phyloP scores from a whole-genome alignment of 2,888 invertebrate genomes.

The Drepana falcataria region DNA sequence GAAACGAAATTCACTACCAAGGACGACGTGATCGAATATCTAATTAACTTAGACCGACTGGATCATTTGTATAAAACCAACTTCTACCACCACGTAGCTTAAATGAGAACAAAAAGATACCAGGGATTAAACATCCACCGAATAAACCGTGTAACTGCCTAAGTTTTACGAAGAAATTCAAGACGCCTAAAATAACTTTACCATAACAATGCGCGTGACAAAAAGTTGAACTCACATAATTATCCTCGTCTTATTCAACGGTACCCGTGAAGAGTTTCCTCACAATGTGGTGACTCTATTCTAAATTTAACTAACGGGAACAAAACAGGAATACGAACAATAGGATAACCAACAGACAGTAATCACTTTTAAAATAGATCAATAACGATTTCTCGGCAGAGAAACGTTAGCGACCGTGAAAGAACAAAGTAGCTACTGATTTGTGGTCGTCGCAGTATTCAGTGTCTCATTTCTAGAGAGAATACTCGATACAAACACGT shows the following conservation, averaged over 20 bases:
- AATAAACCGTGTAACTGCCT: neutral
- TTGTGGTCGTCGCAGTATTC: conserved; percentile 60
- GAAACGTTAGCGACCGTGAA: conserved; percentile 54
- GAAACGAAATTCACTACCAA: too few relatives aligned
- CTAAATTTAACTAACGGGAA: conserved; percentile 28
- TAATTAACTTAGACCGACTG: too few relatives aligned
- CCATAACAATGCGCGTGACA: conserved; percentile 40
- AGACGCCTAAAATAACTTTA: conserved; percentile 26
- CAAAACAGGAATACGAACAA: conserved; percentile 44
- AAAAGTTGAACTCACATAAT: conserved; percentile 48
- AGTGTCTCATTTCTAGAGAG: conserved; percentile 56
- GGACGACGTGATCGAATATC: too few relatives aligned
- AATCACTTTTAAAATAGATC: conserved; percentile 61
- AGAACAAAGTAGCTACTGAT: conserved; percentile 71
- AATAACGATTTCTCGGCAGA: conserved; percentile 47
- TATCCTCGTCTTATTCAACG: conserved; percentile 49
- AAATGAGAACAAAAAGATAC: neutral
- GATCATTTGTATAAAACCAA: neutral
- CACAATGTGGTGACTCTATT: conserved; percentile 24
- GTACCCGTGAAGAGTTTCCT: conserved; percentile 48
- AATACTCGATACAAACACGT: conserved; percentile 34
- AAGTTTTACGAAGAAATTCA: neutral
- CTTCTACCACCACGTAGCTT: neutral
- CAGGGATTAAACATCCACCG: neutral
- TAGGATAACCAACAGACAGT: conserved; percentile 46